Evolutionary conservation across 2,888 invertebrate species (phyloP).

Genomic region (Vanessa cardui): DNA sequence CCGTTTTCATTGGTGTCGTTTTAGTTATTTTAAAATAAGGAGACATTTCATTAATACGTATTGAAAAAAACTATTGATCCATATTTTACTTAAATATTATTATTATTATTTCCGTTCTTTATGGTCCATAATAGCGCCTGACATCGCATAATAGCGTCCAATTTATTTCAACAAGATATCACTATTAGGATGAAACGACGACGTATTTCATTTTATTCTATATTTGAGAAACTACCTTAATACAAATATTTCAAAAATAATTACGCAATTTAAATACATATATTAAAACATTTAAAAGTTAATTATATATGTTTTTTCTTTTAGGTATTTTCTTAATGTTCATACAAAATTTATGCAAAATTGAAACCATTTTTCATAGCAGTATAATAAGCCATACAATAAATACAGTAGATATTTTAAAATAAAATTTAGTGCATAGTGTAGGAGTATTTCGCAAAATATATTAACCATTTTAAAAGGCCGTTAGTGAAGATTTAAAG

Average conservation of each 20-base stretch:
- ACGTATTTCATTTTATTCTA: slow-evolving; percentile 14
- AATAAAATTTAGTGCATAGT: slow-evolving; percentile 43
- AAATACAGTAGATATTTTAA: slow-evolving; percentile 23
- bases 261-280: too few relatives aligned
- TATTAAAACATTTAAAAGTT: too few relatives aligned
- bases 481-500: slow-evolving; percentile 76
- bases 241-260: background rate
- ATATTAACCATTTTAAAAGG: slow-evolving; percentile 72
- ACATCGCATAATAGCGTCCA: slow-evolving; percentile 38
- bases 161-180: slow-evolving; percentile 39
- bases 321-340: too few relatives aligned
- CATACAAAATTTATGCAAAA: too few relatives aligned
- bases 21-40: too few relatives aligned
- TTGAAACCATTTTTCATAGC: background rate
- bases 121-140: slow-evolving; percentile 26
- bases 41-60: too few relatives aligned
- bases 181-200: slow-evolving; percentile 33
- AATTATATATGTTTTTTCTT: too few relatives aligned
- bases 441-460: slow-evolving; percentile 60
- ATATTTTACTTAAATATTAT: slow-evolving; percentile 24
- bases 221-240: slow-evolving; percentile 3
- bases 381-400: slow-evolving; percentile 23
- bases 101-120: slow-evolving; percentile 28
- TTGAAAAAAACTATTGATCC: background rate
- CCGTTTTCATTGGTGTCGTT: too few relatives aligned